phyloP scores from a whole-genome alignment of 2,113 vertebrate genomes.

The Petrocephalus zakoni region DNA sequence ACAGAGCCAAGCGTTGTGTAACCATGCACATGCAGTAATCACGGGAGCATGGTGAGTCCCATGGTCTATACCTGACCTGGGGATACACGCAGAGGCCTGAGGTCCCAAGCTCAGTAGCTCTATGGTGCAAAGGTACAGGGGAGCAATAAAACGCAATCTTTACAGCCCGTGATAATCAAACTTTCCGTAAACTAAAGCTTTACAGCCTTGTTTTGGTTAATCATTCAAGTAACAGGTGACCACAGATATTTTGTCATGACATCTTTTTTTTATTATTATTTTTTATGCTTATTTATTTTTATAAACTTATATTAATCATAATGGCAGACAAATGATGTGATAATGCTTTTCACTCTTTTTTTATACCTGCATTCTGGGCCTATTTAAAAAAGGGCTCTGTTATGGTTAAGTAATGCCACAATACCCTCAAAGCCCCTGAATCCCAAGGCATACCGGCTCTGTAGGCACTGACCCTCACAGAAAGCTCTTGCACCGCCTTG shows the following conservation, averaged over 20 bases:
- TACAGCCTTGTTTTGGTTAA: slow-evolving; percentile 36
- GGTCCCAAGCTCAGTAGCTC: slow-evolving; percentile 18
- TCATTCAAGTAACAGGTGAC: slow-evolving; percentile 37
- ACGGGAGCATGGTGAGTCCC: background rate
- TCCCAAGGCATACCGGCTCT: background rate
- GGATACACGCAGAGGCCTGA: background rate
- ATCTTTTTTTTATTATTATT: background rate
- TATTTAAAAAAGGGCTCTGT: background rate
- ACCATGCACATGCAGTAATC: background rate
- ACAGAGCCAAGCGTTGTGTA: background rate
- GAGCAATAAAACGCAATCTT: slow-evolving; percentile 35
- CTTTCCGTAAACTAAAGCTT: slow-evolving; percentile 35
- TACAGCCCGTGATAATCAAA: slow-evolving; percentile 33
- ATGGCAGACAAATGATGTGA: background rate
- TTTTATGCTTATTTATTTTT: background rate
- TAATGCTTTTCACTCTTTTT: background rate
- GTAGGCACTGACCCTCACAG: background rate
- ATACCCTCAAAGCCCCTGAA: background rate
- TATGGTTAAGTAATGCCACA: background rate
- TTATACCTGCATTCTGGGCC: background rate
- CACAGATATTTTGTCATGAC: slow-evolving; percentile 8
- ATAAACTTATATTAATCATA: background rate
- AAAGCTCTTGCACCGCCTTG: background rate
- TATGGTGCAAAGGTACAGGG: slow-evolving; percentile 15
- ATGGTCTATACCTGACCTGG: background rate